Evolutionary conservation across 37 sponge, comb jelly and placozoan species (phyloP).

Genomic region (Spongilla lacustris): DNA sequence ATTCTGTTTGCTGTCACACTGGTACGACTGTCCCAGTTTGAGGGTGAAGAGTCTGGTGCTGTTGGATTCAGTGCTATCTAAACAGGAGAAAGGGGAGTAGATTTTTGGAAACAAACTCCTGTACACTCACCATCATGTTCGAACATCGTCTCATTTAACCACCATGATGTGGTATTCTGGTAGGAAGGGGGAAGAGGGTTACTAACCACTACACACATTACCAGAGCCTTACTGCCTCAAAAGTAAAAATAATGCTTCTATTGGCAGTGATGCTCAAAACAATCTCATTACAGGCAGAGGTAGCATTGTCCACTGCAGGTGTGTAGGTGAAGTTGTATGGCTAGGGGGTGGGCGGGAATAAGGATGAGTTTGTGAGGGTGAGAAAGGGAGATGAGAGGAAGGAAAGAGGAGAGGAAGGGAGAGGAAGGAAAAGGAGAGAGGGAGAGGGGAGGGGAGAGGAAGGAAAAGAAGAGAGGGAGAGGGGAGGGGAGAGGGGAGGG

Average conservation of each 20-base stretch:
- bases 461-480: no score
- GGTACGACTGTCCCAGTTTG: constrained; percentile 13
- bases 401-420: no score
- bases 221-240: background rate
- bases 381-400: no score
- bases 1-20: background rate
- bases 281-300: background rate
- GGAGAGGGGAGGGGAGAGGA: no score
- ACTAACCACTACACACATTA: background rate
- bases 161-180: background rate
- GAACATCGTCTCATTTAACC: background rate
- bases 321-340: background rate
- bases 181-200: background rate
- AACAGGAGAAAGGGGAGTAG: background rate
- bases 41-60: background rate
- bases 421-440: no score
- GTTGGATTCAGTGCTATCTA: background rate
- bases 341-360: background rate
- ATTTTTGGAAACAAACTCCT: no score
- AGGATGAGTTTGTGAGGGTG: no score
- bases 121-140: background rate
- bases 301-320: background rate
- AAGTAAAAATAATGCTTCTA: background rate
- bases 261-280: background rate
- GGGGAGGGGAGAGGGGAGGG: no score